Base-by-base conservation (phyloP, 2,113 vertebrate species). In the Triplophysa dalaica region DNA sequence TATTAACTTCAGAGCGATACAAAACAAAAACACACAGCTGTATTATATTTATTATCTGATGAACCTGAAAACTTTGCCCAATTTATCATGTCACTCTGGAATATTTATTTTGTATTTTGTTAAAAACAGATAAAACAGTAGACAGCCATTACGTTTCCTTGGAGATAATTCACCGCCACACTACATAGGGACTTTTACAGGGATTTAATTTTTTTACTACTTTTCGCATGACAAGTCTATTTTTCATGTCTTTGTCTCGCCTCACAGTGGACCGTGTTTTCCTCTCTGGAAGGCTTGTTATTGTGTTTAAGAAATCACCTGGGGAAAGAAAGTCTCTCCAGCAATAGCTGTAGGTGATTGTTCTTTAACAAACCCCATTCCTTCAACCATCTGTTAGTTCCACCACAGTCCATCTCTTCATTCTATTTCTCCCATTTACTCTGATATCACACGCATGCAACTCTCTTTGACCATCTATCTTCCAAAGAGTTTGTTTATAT, bases 171-270 rank as follows among this genome's bases (percentile, higher is more conserved):
- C 70, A 75, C 75, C 63, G 21, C 56, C 64, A 19, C 45, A 43
- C 60, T 58, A 64, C 63, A 81, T 66, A 33, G 26, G 60, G 22
- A 58, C 52, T 70, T 61, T 81, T 84, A 79, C 77, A 70, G 56
- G 24, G 29, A 76, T 56, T 72, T 66, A 75, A 79, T 84, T 75
- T 63, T 16, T 78, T 75, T 78, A 54, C 56, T 63, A 52, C 66
- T 75, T 79, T 26, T 66, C 41, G 24, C 19, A 70, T 82, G 83
- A 79, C 79, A 81, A 64, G 65, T 74, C 67, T 72, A 82, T 85
- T 80, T 79, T 72, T 79, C 77, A 82, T 62, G 54, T 50, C n/a
- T 12, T 62, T 24, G 19, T 80, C 70, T 58, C 41, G 61, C 50
- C 41, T 77, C 77, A 74, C 66, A 24, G 65, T 41, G 65, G 80